phyloP scores from a whole-genome alignment of 1,140 invertebrate genomes.

The Carposina sasakii region DNA sequence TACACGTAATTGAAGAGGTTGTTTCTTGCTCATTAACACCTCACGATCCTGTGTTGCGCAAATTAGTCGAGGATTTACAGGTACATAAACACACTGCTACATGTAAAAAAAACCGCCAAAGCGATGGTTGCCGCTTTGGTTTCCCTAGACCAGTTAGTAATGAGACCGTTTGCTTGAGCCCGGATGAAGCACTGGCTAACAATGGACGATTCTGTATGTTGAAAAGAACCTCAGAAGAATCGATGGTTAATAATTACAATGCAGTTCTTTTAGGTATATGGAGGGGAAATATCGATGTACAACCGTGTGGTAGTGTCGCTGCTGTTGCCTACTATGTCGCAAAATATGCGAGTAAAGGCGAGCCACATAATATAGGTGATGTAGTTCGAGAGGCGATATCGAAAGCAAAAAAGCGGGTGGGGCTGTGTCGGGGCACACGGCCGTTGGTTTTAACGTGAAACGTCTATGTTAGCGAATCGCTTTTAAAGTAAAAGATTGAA shows the following conservation, averaged over 20 bases:
- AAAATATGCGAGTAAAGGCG: conserved; percentile 33
- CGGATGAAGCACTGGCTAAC: not conserved
- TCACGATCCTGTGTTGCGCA: not conserved
- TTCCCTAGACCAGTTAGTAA: not conserved
- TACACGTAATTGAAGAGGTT: conserved; percentile 15
- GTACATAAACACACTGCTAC: conserved; percentile 6
- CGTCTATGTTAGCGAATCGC: too few species aligned
- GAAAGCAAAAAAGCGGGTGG: too few species aligned
- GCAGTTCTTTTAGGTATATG: not conserved
- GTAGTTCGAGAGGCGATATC: conserved; percentile 22
- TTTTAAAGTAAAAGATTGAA: too few species aligned
- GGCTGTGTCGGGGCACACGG: too few species aligned
- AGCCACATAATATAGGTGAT: conserved; percentile 28
- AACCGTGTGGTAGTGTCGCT: not conserved
- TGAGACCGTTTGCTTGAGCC: not conserved
- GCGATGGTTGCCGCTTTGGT: not conserved
- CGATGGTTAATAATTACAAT: conserved; percentile 1
- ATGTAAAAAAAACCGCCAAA: conserved; percentile 2
- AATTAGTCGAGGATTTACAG: conserved; percentile 3
- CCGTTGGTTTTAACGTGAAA: too few species aligned
- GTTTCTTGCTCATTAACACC: conserved; percentile 1
- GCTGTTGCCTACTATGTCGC: conserved; percentile 29
- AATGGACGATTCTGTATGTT: not conserved
- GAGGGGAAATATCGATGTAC: not conserved
- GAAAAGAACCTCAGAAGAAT: not conserved